These are phyloP conservation scores for Actinernus sp. DNA, from an alignment of 92 coral and sea anemone species.

Conservation along the genomic window DNA sequence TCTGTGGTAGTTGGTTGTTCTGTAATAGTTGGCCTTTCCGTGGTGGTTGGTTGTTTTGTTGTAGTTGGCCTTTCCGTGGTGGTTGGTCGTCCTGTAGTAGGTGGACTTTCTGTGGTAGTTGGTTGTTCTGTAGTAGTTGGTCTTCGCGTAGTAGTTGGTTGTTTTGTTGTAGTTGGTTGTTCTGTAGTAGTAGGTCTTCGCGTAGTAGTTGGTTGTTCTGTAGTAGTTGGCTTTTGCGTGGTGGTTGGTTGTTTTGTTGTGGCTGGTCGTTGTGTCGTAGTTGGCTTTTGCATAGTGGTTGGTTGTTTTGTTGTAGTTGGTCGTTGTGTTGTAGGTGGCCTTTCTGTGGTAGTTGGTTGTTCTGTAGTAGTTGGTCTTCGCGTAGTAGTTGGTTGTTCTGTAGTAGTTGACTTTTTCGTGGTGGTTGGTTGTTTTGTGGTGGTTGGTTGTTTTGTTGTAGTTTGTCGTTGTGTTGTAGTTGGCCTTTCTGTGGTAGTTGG, in stretches of 20 bases:
- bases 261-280: conserved; percentile 14
- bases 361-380: conserved; percentile 16
- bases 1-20: conserved; percentile 7
- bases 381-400: conserved; percentile 23
- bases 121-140: conserved; percentile 16
- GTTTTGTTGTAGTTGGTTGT: conserved; percentile 11
- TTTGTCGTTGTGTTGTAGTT: conserved; percentile 3
- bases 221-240: conserved; percentile 14
- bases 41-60: conserved; percentile 20
- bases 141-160: conserved; percentile 19
- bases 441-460: conserved; percentile 4
- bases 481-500: neutral
- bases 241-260: conserved; percentile 15
- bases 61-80: conserved; percentile 8
- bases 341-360: conserved; percentile 19
- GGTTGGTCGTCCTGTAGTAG: conserved; percentile 2
- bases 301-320: conserved; percentile 34
- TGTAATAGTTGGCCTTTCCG: conserved; percentile 22
- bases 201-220: conserved; percentile 13
- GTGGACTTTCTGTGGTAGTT: conserved; percentile 18
- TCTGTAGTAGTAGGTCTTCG: conserved; percentile 12
- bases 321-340: conserved; percentile 17
- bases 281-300: conserved; percentile 10
- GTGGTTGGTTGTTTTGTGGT: conserved; percentile 21
- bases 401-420: conserved; percentile 2